phyloP scores from a whole-genome alignment of 2,797 vertebrate species.

The Champsocephalus esox region DNA sequence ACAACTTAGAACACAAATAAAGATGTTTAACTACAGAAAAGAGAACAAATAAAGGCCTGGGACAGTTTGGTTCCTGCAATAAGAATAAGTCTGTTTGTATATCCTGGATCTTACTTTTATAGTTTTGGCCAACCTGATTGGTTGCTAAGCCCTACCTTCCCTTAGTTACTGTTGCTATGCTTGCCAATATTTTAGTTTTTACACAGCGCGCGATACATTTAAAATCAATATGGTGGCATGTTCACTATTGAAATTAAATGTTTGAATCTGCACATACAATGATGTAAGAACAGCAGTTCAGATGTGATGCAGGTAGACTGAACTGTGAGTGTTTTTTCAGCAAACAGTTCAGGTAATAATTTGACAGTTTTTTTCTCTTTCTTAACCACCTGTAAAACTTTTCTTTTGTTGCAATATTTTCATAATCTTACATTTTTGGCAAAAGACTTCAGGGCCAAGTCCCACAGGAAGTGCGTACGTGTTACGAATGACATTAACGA shows the following conservation, averaged over 20 bases:
- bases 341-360: neutral
- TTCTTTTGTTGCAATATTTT: neutral
- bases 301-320: neutral
- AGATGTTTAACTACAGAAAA: neutral
- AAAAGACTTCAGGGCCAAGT: neutral
- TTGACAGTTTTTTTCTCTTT: neutral
- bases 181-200: neutral
- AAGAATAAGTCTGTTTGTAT: neutral
- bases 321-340: neutral
- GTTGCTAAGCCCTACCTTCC: neutral
- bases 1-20: constrained; percentile 11
- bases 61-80: constrained; percentile 6
- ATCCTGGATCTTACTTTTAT: neutral
- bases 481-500: neutral
- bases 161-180: neutral
- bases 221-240: no score
- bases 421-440: no score
- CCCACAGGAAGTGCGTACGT: neutral
- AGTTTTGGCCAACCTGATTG: neutral
- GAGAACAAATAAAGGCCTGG: constrained; percentile 8
- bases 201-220: neutral
- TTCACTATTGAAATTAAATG: no score
- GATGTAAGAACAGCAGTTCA: no score
- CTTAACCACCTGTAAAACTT: no score
- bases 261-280: no score